Evolutionary conservation across 2,797 vertebrate species (phyloP).

Genomic region (Crotalus adamanteus): DNA sequence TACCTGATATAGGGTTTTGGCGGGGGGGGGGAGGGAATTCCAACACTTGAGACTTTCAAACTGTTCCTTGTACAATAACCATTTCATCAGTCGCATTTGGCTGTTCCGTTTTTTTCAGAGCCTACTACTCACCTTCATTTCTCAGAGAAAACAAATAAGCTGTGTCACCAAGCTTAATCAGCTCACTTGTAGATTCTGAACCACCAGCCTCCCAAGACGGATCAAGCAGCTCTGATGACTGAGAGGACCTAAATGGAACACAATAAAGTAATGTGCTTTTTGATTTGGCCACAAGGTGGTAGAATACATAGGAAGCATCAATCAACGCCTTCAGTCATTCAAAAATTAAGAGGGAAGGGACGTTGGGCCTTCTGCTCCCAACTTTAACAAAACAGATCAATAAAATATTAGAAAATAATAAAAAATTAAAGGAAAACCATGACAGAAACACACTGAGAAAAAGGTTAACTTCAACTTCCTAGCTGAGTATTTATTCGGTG

Average conservation of each 20-base stretch:
- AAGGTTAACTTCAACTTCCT: neutral
- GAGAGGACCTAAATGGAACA: conserved; percentile 62
- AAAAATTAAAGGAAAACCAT: neutral
- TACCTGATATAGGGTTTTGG: neutral
- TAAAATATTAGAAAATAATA: neutral
- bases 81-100: neutral
- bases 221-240: conserved; percentile 61
- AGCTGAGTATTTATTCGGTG: neutral
- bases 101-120: neutral
- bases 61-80: neutral
- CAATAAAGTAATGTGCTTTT: neutral
- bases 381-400: neutral
- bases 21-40: neutral
- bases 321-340: neutral
- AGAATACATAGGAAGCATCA: neutral
- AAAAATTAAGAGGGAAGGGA: neutral
- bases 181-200: conserved; percentile 79
- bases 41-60: neutral
- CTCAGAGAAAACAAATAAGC: conserved; percentile 80
- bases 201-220: conserved; percentile 76
- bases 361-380: neutral
- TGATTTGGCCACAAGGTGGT: conserved; percentile 44
- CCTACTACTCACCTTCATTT: conserved; percentile 78
- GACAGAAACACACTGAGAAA: neutral
- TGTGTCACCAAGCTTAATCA: conserved; percentile 85